A percentile compares a stretch with the other conserved stretches of the same genome.
phyloP scores from a whole-genome alignment of 2,113 vertebrate genomes.

The Leuciscus idus region DNA sequence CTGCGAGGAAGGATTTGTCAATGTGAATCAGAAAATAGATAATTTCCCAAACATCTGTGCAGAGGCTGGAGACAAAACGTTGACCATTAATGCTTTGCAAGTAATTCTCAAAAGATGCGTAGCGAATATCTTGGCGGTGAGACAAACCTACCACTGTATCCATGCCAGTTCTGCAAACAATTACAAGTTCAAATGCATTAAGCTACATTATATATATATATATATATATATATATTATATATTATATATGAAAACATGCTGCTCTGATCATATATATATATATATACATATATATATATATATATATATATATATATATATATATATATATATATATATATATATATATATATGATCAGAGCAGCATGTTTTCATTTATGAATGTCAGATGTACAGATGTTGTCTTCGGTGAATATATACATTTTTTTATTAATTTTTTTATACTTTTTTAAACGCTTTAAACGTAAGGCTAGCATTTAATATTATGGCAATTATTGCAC shows the following conservation, averaged over 20 bases:
- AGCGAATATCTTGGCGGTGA: neutral
- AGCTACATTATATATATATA: too few species aligned
- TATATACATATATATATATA: too few species aligned
- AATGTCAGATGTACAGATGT: neutral
- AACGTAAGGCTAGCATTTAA: neutral
- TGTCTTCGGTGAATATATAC: neutral
- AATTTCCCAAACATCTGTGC: constrained; percentile 1
- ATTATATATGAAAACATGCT: too few species aligned
- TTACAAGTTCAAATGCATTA: constrained; percentile 36
- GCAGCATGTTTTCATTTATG: neutral
- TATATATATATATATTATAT: too few species aligned
- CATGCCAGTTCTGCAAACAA: constrained; percentile 31
- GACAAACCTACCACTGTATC: neutral
- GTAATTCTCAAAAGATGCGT: neutral
- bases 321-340: too few species aligned
- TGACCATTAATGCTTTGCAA: neutral
- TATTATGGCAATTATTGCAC: neutral
- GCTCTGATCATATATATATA: too few species aligned
- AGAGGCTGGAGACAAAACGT: neutral
- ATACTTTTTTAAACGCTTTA: too few species aligned
- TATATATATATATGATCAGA: neutral
- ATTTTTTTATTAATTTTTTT: too few species aligned
- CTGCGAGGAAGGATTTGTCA: neutral
- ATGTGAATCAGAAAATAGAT: neutral
- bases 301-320: too few species aligned